Evolutionary conservation across 64 coral and sea anemone genomes (phyloP).

Genomic region (Pocillopora verrucosa): DNA sequence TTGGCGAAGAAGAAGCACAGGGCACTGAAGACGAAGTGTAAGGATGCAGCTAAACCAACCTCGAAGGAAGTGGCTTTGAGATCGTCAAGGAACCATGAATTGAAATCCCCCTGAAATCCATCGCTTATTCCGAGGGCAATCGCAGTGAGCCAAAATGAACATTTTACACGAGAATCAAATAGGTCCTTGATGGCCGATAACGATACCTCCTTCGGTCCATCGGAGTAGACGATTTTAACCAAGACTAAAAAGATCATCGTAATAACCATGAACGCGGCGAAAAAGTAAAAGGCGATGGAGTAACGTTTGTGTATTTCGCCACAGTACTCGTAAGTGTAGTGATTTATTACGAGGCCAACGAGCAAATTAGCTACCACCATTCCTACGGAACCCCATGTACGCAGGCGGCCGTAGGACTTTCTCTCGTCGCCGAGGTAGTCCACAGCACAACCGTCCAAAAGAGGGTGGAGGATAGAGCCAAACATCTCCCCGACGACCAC

Average conservation of each 20-base stretch:
- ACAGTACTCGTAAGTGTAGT: constrained; percentile 11
- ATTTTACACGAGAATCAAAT: constrained; percentile 28
- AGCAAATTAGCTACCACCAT: background rate
- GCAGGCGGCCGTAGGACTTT: constrained; percentile 32
- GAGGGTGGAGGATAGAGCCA: constrained; percentile 8
- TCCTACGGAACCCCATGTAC: constrained; percentile 39
- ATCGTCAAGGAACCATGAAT: constrained; percentile 49
- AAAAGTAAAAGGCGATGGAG: constrained; percentile 26
- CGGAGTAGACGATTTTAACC: constrained; percentile 27
- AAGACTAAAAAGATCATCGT: background rate
- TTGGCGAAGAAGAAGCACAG: constrained; percentile 13
- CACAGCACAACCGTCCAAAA: constrained; percentile 21
- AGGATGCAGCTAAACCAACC: background rate
- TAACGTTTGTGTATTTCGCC: constrained; percentile 8
- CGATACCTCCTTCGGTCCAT: background rate
- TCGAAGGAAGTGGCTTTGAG: constrained; percentile 26
- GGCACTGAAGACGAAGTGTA: constrained; percentile 24
- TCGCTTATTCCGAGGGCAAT: constrained; percentile 35
- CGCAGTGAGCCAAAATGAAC: constrained; percentile 35
- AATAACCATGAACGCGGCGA: constrained; percentile 11
- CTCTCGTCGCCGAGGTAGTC: constrained; percentile 49
- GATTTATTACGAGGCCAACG: constrained; percentile 27
- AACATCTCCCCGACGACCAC: constrained; percentile 34
- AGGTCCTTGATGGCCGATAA: background rate
- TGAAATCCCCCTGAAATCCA: constrained; percentile 57